These are phyloP conservation scores for Ecliptopera silaceata DNA, from an alignment of 2,888 invertebrate species.

Conservation along the genomic window DNA sequence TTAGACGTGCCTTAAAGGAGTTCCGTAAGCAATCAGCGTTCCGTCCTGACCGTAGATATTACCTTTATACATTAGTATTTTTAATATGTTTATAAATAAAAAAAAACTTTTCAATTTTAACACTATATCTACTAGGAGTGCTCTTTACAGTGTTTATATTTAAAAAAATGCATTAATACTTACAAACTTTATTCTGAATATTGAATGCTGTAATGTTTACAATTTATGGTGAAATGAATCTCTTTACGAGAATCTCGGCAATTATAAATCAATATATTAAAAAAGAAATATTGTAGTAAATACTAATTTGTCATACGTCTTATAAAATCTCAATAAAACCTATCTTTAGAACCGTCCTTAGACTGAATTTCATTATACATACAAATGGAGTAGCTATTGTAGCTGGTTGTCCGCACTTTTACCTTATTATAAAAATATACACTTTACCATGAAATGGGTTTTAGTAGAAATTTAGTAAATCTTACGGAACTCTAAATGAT, in stretches of 20 bases:
- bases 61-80: neutral
- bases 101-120: too few species aligned
- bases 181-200: neutral
- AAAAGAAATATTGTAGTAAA: too few species aligned
- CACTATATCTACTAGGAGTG: too few species aligned
- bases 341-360: neutral
- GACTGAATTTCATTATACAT: neutral
- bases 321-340: too few species aligned
- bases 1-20: slow-evolving; percentile 42
- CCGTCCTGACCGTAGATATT: slow-evolving; percentile 37
- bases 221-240: neutral
- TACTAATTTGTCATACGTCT: too few species aligned
- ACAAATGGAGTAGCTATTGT: too few species aligned
- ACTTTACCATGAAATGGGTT: slow-evolving; percentile 22
- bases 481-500: slow-evolving; percentile 58
- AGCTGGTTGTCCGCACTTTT: too few species aligned
- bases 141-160: too few species aligned
- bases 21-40: slow-evolving; percentile 46
- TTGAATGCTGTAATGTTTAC: neutral
- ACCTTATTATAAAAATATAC: slow-evolving; percentile 5
- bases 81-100: too few species aligned
- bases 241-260: slow-evolving; percentile 8
- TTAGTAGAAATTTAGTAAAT: slow-evolving; percentile 18
- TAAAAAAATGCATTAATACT: neutral
- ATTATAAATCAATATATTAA: too few species aligned